These are phyloP conservation scores for Malacosoma neustria DNA, from an alignment of 2,888 invertebrate species.

Conservation along the genomic window DNA sequence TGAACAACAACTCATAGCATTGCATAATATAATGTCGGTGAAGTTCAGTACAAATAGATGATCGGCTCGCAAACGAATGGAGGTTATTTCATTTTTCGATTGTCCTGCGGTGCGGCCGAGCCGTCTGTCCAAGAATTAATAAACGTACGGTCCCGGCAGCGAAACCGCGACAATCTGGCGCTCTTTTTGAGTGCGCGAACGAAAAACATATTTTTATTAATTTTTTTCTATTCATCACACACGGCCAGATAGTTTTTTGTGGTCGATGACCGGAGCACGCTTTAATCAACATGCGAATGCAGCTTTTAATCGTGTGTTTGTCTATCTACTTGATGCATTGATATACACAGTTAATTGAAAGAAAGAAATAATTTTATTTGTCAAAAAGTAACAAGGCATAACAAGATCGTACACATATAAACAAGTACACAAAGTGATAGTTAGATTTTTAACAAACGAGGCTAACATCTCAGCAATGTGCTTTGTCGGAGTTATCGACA, in stretches of 20 bases:
- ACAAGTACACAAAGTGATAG: too few relatives aligned
- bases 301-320: conserved; percentile 28
- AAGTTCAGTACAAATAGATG: conserved; percentile 50
- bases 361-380: too few relatives aligned
- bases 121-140: conserved; percentile 66
- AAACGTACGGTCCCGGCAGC: conserved; percentile 31
- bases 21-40: conserved; percentile 15
- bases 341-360: too few relatives aligned
- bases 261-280: conserved; percentile 47
- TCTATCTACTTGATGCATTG: not conserved
- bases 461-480: too few relatives aligned
- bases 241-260: conserved; percentile 65
- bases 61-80: conserved; percentile 57
- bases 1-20: too few relatives aligned
- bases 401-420: too few relatives aligned
- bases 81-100: conserved; percentile 72
- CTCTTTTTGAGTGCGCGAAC: conserved; percentile 49
- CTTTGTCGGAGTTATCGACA: too few relatives aligned
- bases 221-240: conserved; percentile 47
- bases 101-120: conserved; percentile 51
- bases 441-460: too few relatives aligned
- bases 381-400: too few relatives aligned
- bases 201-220: conserved; percentile 30
- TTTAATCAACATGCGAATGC: conserved; percentile 32
- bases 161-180: conserved; percentile 65